Percentiles rank a stretch among this genome's conserved stretches.
Conservation (phyloP, 64 coral and sea anemone species). For the Pocillopora verrucosa region DNA sequence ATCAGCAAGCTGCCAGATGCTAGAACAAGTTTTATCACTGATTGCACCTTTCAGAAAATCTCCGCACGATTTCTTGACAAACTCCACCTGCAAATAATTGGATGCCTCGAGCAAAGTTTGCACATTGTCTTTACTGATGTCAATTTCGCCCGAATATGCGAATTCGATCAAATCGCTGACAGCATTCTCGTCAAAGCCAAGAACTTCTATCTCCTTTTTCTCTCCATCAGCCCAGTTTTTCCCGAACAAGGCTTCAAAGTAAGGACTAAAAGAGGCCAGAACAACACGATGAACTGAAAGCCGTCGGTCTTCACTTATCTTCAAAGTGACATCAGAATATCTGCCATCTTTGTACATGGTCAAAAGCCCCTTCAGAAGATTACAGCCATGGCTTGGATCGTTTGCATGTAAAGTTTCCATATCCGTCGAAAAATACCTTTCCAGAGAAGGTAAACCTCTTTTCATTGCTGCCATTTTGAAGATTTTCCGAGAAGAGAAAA, state of each 20-base stretch:
- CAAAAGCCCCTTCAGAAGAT: slow-evolving; percentile 50
- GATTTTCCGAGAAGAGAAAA: background rate
- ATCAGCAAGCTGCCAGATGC: slow-evolving; percentile 63
- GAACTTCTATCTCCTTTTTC: slow-evolving; percentile 61
- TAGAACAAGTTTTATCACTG: slow-evolving; percentile 38
- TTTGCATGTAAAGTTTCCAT: background rate
- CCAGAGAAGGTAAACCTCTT: background rate
- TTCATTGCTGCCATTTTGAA: background rate
- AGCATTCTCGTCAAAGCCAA: slow-evolving; percentile 17
- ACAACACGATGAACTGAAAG: slow-evolving; percentile 73
- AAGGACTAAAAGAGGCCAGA: slow-evolving; percentile 64
- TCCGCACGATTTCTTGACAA: slow-evolving; percentile 66
- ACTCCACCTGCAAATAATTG: slow-evolving; percentile 68
- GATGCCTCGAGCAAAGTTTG: slow-evolving; percentile 66
- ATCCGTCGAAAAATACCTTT: slow-evolving; percentile 48
- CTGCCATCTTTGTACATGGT: slow-evolving; percentile 58
- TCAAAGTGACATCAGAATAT: slow-evolving; percentile 77
- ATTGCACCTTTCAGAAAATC: slow-evolving; percentile 56
- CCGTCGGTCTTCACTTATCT: slow-evolving; percentile 50
- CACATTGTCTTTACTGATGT: slow-evolving; percentile 66
- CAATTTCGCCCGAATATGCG: slow-evolving; percentile 80
- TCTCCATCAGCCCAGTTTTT: slow-evolving; percentile 58
- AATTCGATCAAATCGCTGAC: slow-evolving; percentile 73
- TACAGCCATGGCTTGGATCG: slow-evolving; percentile 51
- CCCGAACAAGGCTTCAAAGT: slow-evolving; percentile 74